Evolutionary conservation across 92 coral and sea anemone genomes (phyloP), one percentile per base, ranked within the genome.

Genomic region (Zoanthus gigantus): DNA sequence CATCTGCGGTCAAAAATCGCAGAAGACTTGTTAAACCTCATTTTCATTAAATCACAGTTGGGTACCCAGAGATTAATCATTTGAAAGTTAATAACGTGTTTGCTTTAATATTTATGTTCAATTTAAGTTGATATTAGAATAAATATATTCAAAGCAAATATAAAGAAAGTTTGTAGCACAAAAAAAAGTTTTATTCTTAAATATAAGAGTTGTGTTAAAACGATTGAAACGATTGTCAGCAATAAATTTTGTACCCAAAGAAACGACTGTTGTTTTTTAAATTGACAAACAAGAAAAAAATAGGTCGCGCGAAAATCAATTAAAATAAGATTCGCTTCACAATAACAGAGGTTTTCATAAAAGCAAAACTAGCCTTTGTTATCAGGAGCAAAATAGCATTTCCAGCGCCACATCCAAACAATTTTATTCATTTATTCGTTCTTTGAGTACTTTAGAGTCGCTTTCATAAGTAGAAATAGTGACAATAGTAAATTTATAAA

Each of bases 81-180:
- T 93, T 90, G 90, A 87, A 93, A 95, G 94, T 89, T 90, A 92
- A 95, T 95, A 89, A 91, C 94, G 77, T 93, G 94, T 91, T 95
- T 93, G 98, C 94, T 91, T 93, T 95, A 90, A 93, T 90, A 91
- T 93, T 95, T 91, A 93, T 93, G 96, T 90, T 78, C 94, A 91
- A 95, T 95, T 93, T 91, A 89, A 86, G 89, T 88, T 94, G 90
- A 91, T 93, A 91, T 88, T 74, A 87, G 87, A 86, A 85, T 88
- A 93, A 93, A 87, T 93, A 92, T 86, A 90, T 85, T 89, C 89
- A 81, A 81, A 46, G 76, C 74, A 81, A 81, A 81, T 66, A 68
- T 46, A 81, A 67, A 66, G 85, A 81, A 81, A 81, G 46, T 66
- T 6, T 53, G 60, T 16, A 17, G 53, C 60, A 46, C 31, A 42